Percentiles rank a stretch among this genome's conserved stretches.
Evolutionary conservation across 2,797 vertebrate species (phyloP).

Genomic region (Agapornis canus): DNA sequence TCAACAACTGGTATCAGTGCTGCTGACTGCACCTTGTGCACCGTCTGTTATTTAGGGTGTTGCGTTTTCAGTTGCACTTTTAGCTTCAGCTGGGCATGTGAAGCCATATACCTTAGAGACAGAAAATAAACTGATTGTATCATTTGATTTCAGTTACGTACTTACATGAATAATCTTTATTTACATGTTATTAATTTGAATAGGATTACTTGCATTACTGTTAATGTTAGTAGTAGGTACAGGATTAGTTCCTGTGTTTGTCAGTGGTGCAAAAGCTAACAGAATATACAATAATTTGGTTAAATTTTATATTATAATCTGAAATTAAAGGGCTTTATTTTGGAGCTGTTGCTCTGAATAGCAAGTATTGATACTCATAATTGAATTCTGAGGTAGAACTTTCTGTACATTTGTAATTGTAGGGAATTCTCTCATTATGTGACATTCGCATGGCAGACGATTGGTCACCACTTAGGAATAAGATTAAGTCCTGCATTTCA

Average conservation of each 20-base stretch:
- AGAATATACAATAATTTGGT: conserved; percentile 39
- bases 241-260: conserved; percentile 47
- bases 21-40: background rate
- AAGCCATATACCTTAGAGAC: conserved; percentile 6
- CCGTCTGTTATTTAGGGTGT: background rate
- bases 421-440: conserved; percentile 79
- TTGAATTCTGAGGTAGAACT: conserved; percentile 45
- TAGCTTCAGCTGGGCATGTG: background rate
- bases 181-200: conserved; percentile 31
- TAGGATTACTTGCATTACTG: conserved; percentile 32
- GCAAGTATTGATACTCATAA: conserved; percentile 60
- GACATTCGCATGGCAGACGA: conserved; percentile 81
- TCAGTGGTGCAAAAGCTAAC: conserved; percentile 14
- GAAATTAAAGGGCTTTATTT: conserved; percentile 64
- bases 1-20: background rate
- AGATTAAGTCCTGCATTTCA: conserved; percentile 85
- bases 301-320: conserved; percentile 62
- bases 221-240: conserved; percentile 28
- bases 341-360: conserved; percentile 37
- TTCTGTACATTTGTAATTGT: conserved; percentile 73
- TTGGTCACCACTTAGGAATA: conserved; percentile 82
- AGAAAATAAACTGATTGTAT: conserved; percentile 15
- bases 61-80: background rate
- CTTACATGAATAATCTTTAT: conserved; percentile 30
- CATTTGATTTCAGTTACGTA: conserved; percentile 1